Percentiles rank a stretch among this genome's conserved stretches.
Conservation (phyloP, 2,888 invertebrate species). For the Osedax fenrisi region DNA sequence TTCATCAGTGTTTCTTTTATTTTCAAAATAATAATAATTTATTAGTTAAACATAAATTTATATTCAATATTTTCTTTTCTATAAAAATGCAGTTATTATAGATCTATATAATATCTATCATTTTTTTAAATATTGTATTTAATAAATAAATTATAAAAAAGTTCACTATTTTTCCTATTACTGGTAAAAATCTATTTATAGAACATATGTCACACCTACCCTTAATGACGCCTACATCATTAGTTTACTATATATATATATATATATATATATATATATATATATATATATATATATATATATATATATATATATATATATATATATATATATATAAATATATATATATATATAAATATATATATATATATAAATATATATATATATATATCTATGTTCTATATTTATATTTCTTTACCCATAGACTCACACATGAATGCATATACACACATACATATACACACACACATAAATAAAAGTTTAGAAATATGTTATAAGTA, state of each 20-base stretch:
- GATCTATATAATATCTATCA: too few relatives aligned
- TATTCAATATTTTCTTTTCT: too few relatives aligned
- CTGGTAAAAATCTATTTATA: background rate
- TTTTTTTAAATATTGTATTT: too few relatives aligned
- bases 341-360: background rate
- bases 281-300: background rate
- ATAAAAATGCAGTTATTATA: too few relatives aligned
- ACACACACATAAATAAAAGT: background rate
- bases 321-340: background rate
- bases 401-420: background rate
- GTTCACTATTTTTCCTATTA: too few relatives aligned
- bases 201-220: too few relatives aligned
- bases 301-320: background rate
- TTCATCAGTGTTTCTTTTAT: too few relatives aligned
- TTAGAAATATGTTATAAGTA: background rate
- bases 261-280: constrained; percentile 2
- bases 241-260: too few relatives aligned
- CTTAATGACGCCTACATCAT: too few relatives aligned
- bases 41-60: too few relatives aligned
- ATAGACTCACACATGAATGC: background rate
- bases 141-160: too few relatives aligned
- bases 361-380: background rate
- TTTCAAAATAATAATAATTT: too few relatives aligned
- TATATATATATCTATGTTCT: background rate
- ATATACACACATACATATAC: background rate